Evolutionary conservation across 2,888 invertebrate genomes (phyloP).

Genomic region (Pristionchus arcanus): DNA sequence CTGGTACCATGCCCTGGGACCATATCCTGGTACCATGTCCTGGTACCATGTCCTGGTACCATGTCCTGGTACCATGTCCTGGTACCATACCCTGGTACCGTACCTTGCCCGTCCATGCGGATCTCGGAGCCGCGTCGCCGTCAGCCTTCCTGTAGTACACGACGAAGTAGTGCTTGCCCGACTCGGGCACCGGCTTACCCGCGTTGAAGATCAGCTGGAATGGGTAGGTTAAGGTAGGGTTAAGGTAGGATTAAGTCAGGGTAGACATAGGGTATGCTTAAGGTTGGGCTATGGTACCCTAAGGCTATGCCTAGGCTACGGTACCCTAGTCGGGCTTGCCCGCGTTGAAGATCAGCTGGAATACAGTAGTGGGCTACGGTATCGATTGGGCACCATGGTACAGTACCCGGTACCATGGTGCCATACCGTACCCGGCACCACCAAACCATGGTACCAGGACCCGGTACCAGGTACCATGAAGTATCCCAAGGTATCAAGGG

Average conservation of each 20-base stretch:
- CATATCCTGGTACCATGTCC: neutral
- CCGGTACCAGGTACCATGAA: too few species aligned
- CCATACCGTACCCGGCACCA: too few species aligned
- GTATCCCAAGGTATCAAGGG: too few species aligned
- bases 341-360: too few species aligned
- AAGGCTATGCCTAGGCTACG: neutral
- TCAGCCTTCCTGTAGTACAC: slow-evolving; percentile 67
- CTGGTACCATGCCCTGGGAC: neutral
- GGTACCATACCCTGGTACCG: neutral
- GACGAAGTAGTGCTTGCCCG: slow-evolving; percentile 72
- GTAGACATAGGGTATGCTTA: neutral
- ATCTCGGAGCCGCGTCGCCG: slow-evolving; percentile 60
- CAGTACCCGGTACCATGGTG: neutral
- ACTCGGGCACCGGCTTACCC: slow-evolving; percentile 69
- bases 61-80: neutral
- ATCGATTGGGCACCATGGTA: neutral
- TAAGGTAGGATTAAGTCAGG: neutral
- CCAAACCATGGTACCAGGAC: too few species aligned
- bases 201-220: slow-evolving; percentile 64
- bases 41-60: neutral
- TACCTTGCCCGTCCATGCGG: slow-evolving; percentile 66
- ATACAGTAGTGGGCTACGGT: neutral
- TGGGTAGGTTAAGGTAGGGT: neutral
- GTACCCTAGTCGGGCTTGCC: neutral
- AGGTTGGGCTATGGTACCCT: too few species aligned